Evolutionary conservation across 2,113 vertebrate species (phyloP), one percentile per base, ranked within the genome.

Genomic region (Euleptes europaea): DNA sequence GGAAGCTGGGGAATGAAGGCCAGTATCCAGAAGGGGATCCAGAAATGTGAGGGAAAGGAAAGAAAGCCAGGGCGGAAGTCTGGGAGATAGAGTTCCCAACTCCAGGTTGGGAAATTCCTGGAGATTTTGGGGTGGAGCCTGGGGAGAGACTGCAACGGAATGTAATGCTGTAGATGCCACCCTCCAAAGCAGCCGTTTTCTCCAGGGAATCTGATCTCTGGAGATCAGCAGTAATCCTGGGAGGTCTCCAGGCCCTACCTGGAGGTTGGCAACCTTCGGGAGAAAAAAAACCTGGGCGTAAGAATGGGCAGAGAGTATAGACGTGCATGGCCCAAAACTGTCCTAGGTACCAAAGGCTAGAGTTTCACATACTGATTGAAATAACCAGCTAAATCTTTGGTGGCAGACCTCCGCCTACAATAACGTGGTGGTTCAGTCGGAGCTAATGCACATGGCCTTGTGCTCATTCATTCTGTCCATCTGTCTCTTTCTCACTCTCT

Each of bases 361-460:
- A 73, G 35, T 49, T 57, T 49, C 40, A 9, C 21, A 38, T 21
- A 51, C 3, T 35, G 42, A 65, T 57, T 78, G 49, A 70, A 69
- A 77, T 38, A 77, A 69, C 10, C 51, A 54, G 5, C 26, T 35
- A 57, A 44, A 78, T 70, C 28, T 15, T 57, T n/a, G 73, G 28
- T n/a, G 26, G 42, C n/a, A 35, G 21, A 38, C 7, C 11, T 63
- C 40, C 42, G 3, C 2, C 47, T 26, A 14, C 49, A 19, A 92
- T 95, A 94, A 80, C 76, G 71, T 76, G 90, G 90, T 92, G 90
- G 94, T 94, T 91, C 93, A 94, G 88, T 88, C 91, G 92, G 90
- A 93, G 94, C 91, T 60, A 84, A 63, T 35, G 65, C 60, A 33
- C 28, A 26, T 83, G 72, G 86, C 86, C 84, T 84, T 88, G 84